Evolutionary conservation across 2,797 vertebrate genomes (phyloP).

Genomic region (Falco biarmicus): DNA sequence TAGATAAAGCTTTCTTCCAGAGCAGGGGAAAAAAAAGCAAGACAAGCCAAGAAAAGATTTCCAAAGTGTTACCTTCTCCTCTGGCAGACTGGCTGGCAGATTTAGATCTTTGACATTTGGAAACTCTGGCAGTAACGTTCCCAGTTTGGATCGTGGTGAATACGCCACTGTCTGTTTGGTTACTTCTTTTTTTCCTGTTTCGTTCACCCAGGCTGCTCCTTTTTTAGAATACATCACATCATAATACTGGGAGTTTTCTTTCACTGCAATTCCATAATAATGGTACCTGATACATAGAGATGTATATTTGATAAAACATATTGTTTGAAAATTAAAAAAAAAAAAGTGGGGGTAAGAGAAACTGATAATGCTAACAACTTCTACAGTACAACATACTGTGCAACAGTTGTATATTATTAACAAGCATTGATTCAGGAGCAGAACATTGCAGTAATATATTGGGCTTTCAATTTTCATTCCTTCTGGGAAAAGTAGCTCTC

Average conservation of each 20-base stretch:
- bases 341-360: neutral
- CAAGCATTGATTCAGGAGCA: neutral
- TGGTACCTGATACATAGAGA: conserved; percentile 87
- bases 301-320: conserved; percentile 1
- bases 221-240: conserved; percentile 99
- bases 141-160: conserved; percentile 99
- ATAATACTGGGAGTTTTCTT: conserved; percentile 97
- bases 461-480: conserved; percentile 37
- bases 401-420: neutral
- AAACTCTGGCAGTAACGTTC: conserved; percentile 98
- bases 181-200: conserved; percentile 99
- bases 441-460: neutral
- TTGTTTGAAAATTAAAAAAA: neutral
- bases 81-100: conserved; percentile 97
- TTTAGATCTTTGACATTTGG: conserved; percentile 99
- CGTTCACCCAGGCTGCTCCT: conserved; percentile 98
- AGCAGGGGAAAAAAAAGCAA: conserved; percentile 49
- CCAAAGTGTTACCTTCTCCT: conserved; percentile 94
- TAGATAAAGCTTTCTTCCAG: conserved; percentile 57
- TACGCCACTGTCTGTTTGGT: conserved; percentile 99
- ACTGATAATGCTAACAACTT: neutral
- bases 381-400: neutral
- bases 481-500: conserved; percentile 62
- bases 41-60: conserved; percentile 78
- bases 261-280: conserved; percentile 98